Evolutionary conservation across 35 echinoderm and acorn worm species (phyloP).

Genomic region (Heliocidaris erythrogramma): DNA sequence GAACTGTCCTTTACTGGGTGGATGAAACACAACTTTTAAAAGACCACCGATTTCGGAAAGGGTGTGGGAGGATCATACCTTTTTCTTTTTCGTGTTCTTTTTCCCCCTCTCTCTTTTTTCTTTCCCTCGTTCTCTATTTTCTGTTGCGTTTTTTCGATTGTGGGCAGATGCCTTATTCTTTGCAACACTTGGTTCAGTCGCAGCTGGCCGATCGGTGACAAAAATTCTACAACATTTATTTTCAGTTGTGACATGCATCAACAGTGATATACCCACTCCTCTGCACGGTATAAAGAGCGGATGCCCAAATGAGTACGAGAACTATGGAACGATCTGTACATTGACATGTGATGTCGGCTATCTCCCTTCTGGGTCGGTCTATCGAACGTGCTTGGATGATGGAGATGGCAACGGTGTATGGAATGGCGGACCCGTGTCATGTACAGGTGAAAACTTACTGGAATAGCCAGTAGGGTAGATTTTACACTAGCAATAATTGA

Average conservation of each 20-base stretch:
- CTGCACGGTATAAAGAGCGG: conserved; percentile 56
- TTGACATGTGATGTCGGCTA: conserved; percentile 57
- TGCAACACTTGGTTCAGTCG: background rate
- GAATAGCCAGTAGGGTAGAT: background rate
- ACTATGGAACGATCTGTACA: conserved; percentile 41
- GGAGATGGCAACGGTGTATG: conserved; percentile 45
- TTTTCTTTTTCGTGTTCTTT: background rate
- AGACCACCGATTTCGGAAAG: background rate
- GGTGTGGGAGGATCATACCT: background rate
- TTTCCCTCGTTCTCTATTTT: background rate
- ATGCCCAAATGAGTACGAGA: background rate
- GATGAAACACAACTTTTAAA: too few relatives aligned
- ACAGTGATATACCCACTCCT: conserved; percentile 48
- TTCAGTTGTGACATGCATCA: conserved; percentile 52
- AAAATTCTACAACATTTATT: background rate
- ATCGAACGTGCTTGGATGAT: conserved; percentile 50
- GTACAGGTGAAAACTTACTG: conserved; percentile 35
- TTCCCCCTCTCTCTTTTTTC: background rate
- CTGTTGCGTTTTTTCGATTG: background rate
- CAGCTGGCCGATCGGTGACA: background rate
- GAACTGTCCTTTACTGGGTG: background rate
- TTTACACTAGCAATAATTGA: background rate
- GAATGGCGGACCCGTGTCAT: conserved; percentile 52
- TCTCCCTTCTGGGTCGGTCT: conserved; percentile 6
- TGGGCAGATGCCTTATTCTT: background rate